Base-by-base conservation (phyloP, 2,888 invertebrate species). In the Augochlorella aurata region DNA sequence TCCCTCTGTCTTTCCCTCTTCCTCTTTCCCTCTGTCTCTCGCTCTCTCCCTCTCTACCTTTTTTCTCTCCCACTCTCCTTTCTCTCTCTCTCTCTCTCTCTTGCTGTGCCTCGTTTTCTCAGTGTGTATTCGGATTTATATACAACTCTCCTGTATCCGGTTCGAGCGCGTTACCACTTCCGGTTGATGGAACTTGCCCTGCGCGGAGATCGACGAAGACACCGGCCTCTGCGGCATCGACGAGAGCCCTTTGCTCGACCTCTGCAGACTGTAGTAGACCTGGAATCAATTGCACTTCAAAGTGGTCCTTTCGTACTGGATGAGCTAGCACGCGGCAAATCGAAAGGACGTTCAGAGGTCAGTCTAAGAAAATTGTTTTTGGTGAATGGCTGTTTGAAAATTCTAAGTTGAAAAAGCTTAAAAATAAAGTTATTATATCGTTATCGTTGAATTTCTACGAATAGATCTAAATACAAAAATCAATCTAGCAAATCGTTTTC, bases 141-240 rank as follows among this genome's bases (percentile, higher is more conserved):
- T 97, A 96, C 97, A 97, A 95, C 97, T 97, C 94, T 97, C 97
- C 94, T 97, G 97, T 94, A 97, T 97, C 92, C 97, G 96, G 95
- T 97, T 97, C 86, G 97, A 97, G 84, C 97, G 97, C 89, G 97
- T 97, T 86, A 97, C 97, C 89, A 97, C 97, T 94, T 97, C 97
- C 85, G 97, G 97, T 90, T 97, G 96, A 91, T 97, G 95, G 82
- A 93, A 92, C 85, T 92, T 93, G 87, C 97, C 95, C 94, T 97
- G 97, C 91, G 97, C 97, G 83, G 97, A 97, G 80, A 97, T 95
- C 83, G 97, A 97, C 92, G 97, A 97, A 92, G 97, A 96, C 91
- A 97, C 97, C 18, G 94, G 93, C 91, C 95, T 94, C 79, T 94
- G 91, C 0, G 95, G 95, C 89, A 95, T 95, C 79, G 95, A 95